phyloP scores from a whole-genome alignment of 2,797 vertebrate species.

The Smutsia temminckii region DNA sequence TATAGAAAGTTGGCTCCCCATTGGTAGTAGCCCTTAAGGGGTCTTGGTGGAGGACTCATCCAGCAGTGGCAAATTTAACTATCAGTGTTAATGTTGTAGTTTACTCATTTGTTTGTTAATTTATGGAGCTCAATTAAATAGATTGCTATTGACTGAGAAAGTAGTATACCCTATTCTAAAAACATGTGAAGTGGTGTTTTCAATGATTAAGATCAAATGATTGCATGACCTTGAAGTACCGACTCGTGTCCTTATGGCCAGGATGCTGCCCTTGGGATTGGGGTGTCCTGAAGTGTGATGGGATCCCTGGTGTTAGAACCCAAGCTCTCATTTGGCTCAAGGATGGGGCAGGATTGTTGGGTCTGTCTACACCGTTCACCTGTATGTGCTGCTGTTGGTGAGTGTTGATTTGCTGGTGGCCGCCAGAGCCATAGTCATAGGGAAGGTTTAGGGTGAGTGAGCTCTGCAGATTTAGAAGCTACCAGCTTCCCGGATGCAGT shows the following conservation, averaged over 20 bases:
- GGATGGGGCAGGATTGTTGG: neutral
- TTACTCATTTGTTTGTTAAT: neutral
- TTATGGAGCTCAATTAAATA: neutral
- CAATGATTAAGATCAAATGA: neutral
- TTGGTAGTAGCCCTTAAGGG: neutral
- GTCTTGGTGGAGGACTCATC: neutral
- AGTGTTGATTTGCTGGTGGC: neutral
- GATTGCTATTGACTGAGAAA: neutral
- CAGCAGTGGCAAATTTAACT: neutral
- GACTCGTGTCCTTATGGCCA: neutral
- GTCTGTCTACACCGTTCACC: neutral
- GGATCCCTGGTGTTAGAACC: neutral
- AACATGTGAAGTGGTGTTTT: neutral
- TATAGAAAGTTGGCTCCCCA: fast-evolving
- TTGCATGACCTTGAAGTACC: neutral
- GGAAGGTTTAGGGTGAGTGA: neutral
- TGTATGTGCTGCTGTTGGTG: neutral
- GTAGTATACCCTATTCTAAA: neutral
- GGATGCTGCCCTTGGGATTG: neutral
- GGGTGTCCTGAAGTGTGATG: neutral
- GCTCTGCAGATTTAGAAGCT: neutral
- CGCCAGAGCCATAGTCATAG: neutral
- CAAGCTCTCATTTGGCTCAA: neutral
- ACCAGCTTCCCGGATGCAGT: neutral
- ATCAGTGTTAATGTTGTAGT: neutral